Evolutionary conservation across 2,113 vertebrate species (phyloP), one percentile per base, ranked within the genome.

Genomic region (Oriolus oriolus): DNA sequence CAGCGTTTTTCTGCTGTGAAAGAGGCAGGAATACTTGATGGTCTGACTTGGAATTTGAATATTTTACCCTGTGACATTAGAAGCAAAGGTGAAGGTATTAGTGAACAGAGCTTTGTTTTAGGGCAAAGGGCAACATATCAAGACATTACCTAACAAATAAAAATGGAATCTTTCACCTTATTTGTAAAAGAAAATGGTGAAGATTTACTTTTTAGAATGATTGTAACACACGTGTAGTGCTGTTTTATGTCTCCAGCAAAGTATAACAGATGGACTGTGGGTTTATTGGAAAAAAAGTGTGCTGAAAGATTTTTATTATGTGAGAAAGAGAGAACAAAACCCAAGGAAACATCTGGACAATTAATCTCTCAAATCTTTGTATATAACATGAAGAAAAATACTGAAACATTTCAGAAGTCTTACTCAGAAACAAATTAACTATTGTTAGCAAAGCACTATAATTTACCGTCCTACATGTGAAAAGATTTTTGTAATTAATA

Each of bases 281-380:
- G 86, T 96, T 96, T 94, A 90, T 81, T 84, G 75, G 68, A 22
- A 84, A 83, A 92, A 94, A 91, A 79, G 63, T 50, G 97, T 97
- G 98, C 96, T 98, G 97, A 98, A 98, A 98, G 98, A 98, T 98
- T 98, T 98, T 97, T 97, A 98, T 98, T 98, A 98, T 97, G 98
- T 98, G 98, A 98, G 97, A 98, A 98, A 98, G 98, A 98, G 97
- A 98, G 98, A 98, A 97, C 98, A 98, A 98, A 98, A 98, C 98
- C 97, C 96, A 98, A 98, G 98, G 98, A 98, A 98, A 98, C 98
- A 98, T 98, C 98, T 98, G 98, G 98, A 95, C 97, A 98, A 98
- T 98, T 98, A 98, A 98, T 98, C 97, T 98, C 97, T 97, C 96
- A 96, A 93, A 89, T 85, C 85, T 96, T 97, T 96, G 60, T 85